phyloP scores from a whole-genome alignment of 2,797 vertebrate species.

The Helarctos malayanus region DNA sequence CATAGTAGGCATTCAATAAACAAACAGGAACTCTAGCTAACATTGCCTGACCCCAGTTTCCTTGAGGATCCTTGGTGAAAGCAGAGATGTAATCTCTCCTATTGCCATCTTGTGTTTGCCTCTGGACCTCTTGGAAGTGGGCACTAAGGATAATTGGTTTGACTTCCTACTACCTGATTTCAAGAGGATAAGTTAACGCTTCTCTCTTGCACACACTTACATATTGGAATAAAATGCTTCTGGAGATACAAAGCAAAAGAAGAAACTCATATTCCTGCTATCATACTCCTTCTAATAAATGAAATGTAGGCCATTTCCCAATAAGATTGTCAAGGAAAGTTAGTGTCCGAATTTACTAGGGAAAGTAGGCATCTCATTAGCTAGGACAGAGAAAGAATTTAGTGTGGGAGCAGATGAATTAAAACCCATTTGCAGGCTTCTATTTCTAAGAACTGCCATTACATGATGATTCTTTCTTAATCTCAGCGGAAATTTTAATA shows the following conservation, averaged over 20 bases:
- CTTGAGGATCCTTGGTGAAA: constrained; percentile 5
- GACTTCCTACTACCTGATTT: constrained; percentile 3
- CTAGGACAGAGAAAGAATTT: background rate
- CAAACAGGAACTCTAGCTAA: background rate
- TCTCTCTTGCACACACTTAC: background rate
- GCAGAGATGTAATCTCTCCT: background rate
- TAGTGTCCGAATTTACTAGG: constrained; percentile 48
- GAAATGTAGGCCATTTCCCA: background rate
- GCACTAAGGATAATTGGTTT: background rate
- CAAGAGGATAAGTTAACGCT: background rate
- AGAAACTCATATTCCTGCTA: background rate
- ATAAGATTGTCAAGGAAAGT: constrained; percentile 22
- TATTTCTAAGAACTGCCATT: constrained; percentile 28
- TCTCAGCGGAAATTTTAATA: constrained; percentile 53
- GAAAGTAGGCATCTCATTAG: background rate
- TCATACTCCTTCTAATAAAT: background rate
- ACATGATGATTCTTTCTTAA: background rate
- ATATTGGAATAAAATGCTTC: constrained; percentile 6
- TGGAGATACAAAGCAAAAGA: background rate
- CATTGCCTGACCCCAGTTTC: background rate
- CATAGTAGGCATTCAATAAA: background rate
- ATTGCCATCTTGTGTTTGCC: background rate
- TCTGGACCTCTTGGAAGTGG: background rate
- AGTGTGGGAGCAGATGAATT: background rate
- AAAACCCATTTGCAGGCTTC: background rate